Conservation (phyloP, 2,888 invertebrate genomes). For the Celastrina argiolus region DNA sequence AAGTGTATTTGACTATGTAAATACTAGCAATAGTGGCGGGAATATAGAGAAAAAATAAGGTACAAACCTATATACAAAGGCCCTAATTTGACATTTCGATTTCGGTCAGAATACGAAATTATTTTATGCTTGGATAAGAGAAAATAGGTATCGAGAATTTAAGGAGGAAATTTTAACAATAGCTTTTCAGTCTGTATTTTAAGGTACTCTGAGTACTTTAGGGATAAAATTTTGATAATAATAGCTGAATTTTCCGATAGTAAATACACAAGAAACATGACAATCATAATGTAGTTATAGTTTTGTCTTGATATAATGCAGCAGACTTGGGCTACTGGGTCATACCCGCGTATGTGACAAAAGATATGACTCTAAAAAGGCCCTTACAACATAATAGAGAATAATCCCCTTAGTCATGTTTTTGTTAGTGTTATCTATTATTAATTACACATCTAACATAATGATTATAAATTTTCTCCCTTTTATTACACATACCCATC, state of each 20-base stretch:
- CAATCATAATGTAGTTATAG: too few relatives aligned
- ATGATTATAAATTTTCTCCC: not conserved
- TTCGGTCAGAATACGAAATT: not conserved
- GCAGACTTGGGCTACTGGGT: too few relatives aligned
- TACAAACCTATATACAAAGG: not conserved
- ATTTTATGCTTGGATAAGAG: not conserved
- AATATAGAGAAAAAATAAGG: not conserved
- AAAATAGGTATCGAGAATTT: not conserved
- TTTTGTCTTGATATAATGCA: too few relatives aligned
- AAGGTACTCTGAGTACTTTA: not conserved
- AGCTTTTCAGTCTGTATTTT: not conserved
- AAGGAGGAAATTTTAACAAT: not conserved
- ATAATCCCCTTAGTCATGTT: too few relatives aligned
- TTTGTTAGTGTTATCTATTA: not conserved
- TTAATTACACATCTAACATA: not conserved
- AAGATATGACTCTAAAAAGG: too few relatives aligned
- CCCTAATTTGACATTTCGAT: not conserved
- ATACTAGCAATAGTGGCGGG: not conserved
- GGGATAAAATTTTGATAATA: not conserved
- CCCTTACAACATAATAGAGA: too few relatives aligned
- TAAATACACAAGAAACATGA: too few relatives aligned
- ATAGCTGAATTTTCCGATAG: not conserved
- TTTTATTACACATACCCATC: not conserved
- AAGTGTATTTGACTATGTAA: slow-evolving; percentile 7
- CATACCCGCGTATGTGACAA: too few relatives aligned